Conservation (phyloP, 2,888 invertebrate species). For the Campopleginae sp. region DNA sequence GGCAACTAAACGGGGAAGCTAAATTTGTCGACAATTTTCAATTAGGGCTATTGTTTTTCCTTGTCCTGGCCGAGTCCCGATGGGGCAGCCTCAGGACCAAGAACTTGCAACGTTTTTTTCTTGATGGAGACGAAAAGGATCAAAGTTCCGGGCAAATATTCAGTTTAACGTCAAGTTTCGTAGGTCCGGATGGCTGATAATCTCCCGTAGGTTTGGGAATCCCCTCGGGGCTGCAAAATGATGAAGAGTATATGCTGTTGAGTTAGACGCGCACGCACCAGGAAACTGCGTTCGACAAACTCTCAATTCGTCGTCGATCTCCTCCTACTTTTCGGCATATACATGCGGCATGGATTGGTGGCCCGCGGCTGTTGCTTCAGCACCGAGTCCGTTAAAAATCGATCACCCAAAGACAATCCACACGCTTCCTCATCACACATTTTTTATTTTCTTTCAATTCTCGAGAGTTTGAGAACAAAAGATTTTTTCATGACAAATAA, state of each 20-base stretch:
- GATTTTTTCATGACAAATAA: neutral
- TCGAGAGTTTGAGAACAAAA: neutral
- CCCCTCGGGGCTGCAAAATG: constrained; percentile 66
- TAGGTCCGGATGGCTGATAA: constrained; percentile 58
- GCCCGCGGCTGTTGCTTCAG: constrained; percentile 58
- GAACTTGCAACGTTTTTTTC: neutral
- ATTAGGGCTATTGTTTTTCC: too few relatives aligned
- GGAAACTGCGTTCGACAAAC: constrained; percentile 81
- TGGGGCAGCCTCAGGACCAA: too few relatives aligned
- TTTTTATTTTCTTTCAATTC: neutral
- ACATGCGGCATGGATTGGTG: constrained; percentile 23
- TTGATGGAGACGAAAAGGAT: neutral
- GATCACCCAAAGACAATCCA: constrained; percentile 75
- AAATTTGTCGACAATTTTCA: neutral
- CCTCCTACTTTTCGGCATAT: constrained; percentile 59
- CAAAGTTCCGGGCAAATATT: neutral
- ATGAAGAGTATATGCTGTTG: constrained; percentile 42
- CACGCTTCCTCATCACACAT: constrained; percentile 39
- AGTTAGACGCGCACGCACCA: constrained; percentile 43
- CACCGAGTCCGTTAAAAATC: constrained; percentile 81
- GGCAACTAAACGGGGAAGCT: neutral
- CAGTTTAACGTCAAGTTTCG: neutral
- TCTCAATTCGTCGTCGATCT: constrained; percentile 80
- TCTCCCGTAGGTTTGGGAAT: constrained; percentile 75
- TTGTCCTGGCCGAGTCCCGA: too few relatives aligned